A percentile compares a stretch with the other conserved stretches of the same genome.
Conservation (phyloP, 2,797 vertebrate species). For the Eulemur rubriventer region DNA sequence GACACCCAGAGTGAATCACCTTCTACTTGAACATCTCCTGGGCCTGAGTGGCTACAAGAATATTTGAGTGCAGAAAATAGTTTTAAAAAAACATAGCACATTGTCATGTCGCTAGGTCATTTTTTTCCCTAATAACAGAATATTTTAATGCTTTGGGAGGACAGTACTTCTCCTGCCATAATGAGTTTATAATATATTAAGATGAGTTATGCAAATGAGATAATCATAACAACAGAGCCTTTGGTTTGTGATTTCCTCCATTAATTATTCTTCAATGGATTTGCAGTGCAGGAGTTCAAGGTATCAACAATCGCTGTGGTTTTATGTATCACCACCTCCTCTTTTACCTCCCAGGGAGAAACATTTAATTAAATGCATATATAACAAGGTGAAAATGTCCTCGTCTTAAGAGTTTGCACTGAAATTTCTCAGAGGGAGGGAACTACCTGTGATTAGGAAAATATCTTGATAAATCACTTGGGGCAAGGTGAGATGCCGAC, state of each 20-base stretch:
- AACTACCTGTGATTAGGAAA: constrained; percentile 39
- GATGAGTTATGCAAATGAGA: constrained; percentile 59
- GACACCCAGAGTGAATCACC: not conserved
- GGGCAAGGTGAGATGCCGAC: not conserved
- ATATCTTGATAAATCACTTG: not conserved
- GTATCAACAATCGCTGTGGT: not conserved
- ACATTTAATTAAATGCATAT: constrained; percentile 9
- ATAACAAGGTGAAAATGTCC: constrained; percentile 26
- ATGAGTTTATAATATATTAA: constrained; percentile 61
- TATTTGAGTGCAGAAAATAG: not conserved
- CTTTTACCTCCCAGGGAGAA: constrained; percentile 28
- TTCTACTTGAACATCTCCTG: not conserved
- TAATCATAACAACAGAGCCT: constrained; percentile 56
- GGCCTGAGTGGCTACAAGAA: not conserved
- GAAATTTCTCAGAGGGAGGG: not conserved
- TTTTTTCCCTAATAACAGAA: constrained; percentile 38
- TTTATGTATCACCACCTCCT: not conserved
- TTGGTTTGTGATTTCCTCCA: constrained; percentile 52
- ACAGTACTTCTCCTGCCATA: constrained; percentile 28
- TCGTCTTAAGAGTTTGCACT: not conserved
- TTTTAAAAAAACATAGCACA: constrained; percentile 17
- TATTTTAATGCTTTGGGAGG: constrained; percentile 48
- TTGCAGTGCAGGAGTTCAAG: constrained; percentile 24
- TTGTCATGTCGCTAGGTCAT: not conserved
- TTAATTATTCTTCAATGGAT: constrained; percentile 57